Evolutionary conservation across 2,113 vertebrate species (phyloP).

Genomic region (Lamprotornis superbus): DNA sequence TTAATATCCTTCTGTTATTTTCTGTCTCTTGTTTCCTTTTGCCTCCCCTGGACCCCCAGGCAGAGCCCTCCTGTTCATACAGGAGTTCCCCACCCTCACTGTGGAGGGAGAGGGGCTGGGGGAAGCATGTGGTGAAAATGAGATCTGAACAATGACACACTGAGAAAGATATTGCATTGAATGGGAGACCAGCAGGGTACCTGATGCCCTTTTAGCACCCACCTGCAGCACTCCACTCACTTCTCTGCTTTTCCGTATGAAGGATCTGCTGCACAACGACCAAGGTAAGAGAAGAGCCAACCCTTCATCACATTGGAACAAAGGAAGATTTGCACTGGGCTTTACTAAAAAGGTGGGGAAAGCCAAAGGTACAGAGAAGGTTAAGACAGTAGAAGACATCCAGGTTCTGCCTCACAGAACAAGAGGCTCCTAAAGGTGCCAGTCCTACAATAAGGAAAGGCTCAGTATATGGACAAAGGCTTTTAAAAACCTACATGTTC

Average conservation of each 20-base stretch:
- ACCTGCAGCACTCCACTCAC: background rate
- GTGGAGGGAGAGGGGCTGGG: background rate
- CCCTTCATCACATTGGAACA: background rate
- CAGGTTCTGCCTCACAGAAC: background rate
- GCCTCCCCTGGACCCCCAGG: fast-evolving
- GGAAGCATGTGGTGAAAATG: background rate
- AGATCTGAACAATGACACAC: background rate
- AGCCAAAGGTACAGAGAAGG: background rate
- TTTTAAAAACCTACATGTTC: background rate
- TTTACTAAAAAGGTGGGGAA: background rate
- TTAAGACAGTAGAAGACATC: background rate
- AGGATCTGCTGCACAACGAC: background rate
- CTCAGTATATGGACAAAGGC: background rate
- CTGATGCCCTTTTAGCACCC: background rate
- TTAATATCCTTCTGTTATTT: background rate
- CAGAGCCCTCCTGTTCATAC: background rate
- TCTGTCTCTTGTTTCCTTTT: background rate
- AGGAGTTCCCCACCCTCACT: background rate
- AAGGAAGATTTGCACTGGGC: background rate
- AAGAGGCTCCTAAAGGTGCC: background rate
- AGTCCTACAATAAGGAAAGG: background rate
- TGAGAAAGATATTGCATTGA: background rate
- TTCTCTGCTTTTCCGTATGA: background rate
- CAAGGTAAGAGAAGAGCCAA: background rate
- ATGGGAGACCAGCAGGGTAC: background rate